Percentiles rank a stretch among this genome's conserved stretches.
Evolutionary conservation across 1,140 invertebrate species (phyloP).

Genomic region (Ptiloglossa arizonensis): DNA sequence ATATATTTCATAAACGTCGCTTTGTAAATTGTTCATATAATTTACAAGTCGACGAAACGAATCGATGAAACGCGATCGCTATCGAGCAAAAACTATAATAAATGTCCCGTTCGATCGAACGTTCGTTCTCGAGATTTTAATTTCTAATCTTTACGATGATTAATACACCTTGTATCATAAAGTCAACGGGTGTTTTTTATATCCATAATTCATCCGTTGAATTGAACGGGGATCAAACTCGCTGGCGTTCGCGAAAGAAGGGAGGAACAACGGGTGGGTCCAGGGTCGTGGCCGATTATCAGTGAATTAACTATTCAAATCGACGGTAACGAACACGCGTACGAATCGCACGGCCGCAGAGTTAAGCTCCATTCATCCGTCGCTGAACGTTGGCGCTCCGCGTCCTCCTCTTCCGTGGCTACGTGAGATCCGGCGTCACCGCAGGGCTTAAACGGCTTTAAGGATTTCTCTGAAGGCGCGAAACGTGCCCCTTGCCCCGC

Average conservation of each 20-base stretch:
- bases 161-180: too few relatives aligned
- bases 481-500: slow-evolving; percentile 38
- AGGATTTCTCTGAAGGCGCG: slow-evolving; percentile 55
- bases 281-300: slow-evolving; percentile 46
- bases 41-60: too few relatives aligned
- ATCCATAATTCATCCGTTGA: too few relatives aligned
- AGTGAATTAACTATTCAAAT: slow-evolving; percentile 64
- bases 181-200: neutral
- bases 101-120: too few relatives aligned
- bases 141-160: too few relatives aligned
- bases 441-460: slow-evolving; percentile 59
- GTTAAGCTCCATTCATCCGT: slow-evolving; percentile 68
- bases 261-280: neutral
- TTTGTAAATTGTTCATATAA: too few relatives aligned
- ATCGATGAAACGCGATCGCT: too few relatives aligned
- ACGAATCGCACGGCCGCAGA: slow-evolving; percentile 62
- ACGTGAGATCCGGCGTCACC: slow-evolving; percentile 66
- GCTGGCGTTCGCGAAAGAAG: neutral
- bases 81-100: too few relatives aligned
- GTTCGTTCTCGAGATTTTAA: too few relatives aligned
- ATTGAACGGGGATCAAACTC: neutral
- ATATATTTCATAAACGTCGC: too few relatives aligned
- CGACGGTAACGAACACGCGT: slow-evolving; percentile 55
- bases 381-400: slow-evolving; percentile 45
- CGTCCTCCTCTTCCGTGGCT: slow-evolving; percentile 16